Percentiles rank a stretch among this genome's conserved stretches.
phyloP scores from a whole-genome alignment of 2,113 vertebrate genomes.

The Centrocercus urophasianus region DNA sequence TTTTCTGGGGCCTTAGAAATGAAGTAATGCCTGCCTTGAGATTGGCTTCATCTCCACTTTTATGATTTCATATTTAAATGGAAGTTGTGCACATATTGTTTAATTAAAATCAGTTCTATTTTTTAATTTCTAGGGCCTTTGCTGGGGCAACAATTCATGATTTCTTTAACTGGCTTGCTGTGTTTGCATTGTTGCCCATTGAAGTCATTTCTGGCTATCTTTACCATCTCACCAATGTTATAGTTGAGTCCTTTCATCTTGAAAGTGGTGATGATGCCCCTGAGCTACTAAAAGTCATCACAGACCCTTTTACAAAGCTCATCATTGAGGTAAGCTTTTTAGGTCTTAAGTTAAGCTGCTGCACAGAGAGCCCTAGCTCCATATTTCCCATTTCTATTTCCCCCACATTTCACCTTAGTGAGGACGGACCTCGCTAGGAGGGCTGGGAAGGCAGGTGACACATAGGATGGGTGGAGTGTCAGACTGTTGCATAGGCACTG shows the following conservation, averaged over 20 bases:
- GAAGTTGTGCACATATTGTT: neutral
- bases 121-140: slow-evolving; percentile 84
- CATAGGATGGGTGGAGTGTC: neutral
- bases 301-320: slow-evolving; percentile 91
- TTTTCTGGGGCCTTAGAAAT: neutral
- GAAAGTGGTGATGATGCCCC: slow-evolving; percentile 90
- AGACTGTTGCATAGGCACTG: neutral
- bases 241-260: slow-evolving; percentile 88
- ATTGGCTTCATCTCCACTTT: neutral
- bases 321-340: slow-evolving; percentile 88
- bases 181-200: slow-evolving; percentile 88
- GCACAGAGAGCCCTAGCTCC: neutral
- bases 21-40: neutral
- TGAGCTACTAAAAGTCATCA: slow-evolving; percentile 94
- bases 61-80: neutral
- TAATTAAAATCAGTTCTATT: neutral
- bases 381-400: neutral
- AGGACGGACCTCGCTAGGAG: neutral
- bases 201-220: slow-evolving; percentile 88
- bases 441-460: neutral
- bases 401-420: neutral
- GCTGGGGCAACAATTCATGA: slow-evolving; percentile 94
- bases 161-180: slow-evolving; percentile 98
- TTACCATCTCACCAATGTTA: slow-evolving; percentile 82
- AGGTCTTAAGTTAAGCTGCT: neutral